phyloP scores from a whole-genome alignment of 2,888 invertebrate genomes.

The Macaria notata region DNA sequence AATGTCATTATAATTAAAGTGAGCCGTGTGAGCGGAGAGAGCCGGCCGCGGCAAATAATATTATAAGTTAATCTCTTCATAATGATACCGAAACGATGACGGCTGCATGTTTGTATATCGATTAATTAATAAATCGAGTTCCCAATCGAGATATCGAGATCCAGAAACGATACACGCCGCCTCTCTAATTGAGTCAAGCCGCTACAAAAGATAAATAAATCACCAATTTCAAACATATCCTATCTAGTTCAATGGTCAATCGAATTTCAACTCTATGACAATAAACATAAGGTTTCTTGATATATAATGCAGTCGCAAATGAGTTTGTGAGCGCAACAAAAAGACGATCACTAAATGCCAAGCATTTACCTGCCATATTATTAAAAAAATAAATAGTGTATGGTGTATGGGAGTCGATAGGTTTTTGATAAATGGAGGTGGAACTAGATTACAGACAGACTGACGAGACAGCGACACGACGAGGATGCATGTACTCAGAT shows the following conservation, averaged over 20 bases:
- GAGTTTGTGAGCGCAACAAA: constrained; percentile 48
- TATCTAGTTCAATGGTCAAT: constrained; percentile 1
- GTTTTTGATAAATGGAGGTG: constrained; percentile 73
- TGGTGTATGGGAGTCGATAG: constrained; percentile 74
- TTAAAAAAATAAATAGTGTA: constrained; percentile 64
- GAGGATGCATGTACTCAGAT: constrained; percentile 18
- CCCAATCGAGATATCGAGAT: constrained; percentile 71
- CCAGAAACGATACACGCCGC: constrained; percentile 71
- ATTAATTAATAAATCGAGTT: constrained; percentile 81
- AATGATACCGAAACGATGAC: constrained; percentile 70
- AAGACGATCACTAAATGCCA: constrained; percentile 74
- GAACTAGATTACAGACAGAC: constrained; percentile 73
- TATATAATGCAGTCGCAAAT: constrained; percentile 6
- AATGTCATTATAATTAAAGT: constrained; percentile 20
- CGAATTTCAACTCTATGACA: constrained; percentile 34
- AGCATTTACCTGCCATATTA: constrained; percentile 79
- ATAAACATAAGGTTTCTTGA: constrained; percentile 8
- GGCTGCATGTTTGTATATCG: constrained; percentile 79
- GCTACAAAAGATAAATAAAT: constrained; percentile 69
- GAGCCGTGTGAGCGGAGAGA: constrained; percentile 6
- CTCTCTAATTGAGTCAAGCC: constrained; percentile 80
- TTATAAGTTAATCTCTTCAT: constrained; percentile 61
- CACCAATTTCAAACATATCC: constrained; percentile 33
- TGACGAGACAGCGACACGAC: constrained; percentile 58
- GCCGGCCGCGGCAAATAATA: constrained; percentile 26